phyloP scores from a whole-genome alignment of 2,888 invertebrate genomes.

The Scaptomyza caliginosa region DNA sequence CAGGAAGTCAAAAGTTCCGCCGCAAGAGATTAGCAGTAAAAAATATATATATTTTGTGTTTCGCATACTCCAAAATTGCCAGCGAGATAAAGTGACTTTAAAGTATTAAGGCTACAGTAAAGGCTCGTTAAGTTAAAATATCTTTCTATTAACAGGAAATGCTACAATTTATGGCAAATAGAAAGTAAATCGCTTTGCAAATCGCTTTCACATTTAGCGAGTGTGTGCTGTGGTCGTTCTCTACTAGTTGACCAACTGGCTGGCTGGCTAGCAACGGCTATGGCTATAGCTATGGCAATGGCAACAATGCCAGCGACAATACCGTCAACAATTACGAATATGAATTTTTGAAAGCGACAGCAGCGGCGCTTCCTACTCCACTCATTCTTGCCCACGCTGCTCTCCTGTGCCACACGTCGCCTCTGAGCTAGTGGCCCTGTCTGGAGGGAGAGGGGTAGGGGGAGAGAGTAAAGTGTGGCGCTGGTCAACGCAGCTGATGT shows the following conservation, averaged over 20 bases:
- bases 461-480: conserved; percentile 29
- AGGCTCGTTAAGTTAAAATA: not conserved
- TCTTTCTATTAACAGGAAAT: no score
- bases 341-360: conserved; percentile 77
- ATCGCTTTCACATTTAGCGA: conserved; percentile 29
- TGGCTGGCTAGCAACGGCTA: conserved; percentile 17
- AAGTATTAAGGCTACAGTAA: conserved; percentile 50
- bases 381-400: not conserved
- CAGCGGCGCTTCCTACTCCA: conserved; percentile 48
- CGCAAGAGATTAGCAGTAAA: conserved; percentile 68
- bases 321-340: conserved; percentile 79
- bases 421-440: conserved; percentile 19
- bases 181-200: not conserved
- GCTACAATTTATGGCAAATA: no score
- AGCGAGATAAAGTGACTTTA: conserved; percentile 61
- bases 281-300: not conserved
- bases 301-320: conserved; percentile 68
- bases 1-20: conserved; percentile 67
- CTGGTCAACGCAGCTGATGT: conserved; percentile 72
- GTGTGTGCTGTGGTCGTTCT: conserved; percentile 45
- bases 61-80: conserved; percentile 53
- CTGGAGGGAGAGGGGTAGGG: conserved; percentile 10
- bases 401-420: conserved; percentile 21
- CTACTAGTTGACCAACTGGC: conserved; percentile 1
- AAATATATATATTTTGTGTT: conserved; percentile 56